Conservation (phyloP, 2,797 vertebrate species). For the Halcyon badia region DNA sequence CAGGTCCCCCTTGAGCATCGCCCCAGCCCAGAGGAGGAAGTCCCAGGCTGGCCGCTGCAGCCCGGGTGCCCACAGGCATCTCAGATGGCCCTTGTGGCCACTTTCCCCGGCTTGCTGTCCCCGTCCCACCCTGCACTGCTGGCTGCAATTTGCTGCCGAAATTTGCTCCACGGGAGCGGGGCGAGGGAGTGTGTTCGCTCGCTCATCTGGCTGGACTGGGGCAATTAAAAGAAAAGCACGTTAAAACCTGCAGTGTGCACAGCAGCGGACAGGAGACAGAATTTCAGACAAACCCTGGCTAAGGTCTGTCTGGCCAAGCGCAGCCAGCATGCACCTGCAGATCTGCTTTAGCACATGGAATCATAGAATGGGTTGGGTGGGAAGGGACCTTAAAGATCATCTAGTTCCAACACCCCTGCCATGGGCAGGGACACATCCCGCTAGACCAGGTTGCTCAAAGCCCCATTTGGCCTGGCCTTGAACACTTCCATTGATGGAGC, state of each 20-base stretch:
- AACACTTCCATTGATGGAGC: background rate
- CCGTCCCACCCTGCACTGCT: background rate
- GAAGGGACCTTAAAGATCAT: background rate
- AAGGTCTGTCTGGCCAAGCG: accelerated
- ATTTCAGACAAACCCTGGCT: accelerated
- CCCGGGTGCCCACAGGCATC: background rate
- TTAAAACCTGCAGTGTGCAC: background rate
- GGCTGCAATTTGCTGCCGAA: background rate
- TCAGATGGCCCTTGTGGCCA: background rate
- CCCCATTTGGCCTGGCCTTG: background rate
- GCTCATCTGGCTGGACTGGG: background rate
- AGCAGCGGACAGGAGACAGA: background rate
- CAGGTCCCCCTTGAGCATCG: background rate
- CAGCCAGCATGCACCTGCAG: background rate
- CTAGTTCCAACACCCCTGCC: background rate
- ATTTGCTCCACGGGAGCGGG: background rate
- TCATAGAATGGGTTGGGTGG: background rate
- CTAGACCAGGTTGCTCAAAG: background rate
- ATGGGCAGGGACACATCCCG: background rate
- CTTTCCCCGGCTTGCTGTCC: background rate
- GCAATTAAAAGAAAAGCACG: background rate
- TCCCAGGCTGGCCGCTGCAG: background rate
- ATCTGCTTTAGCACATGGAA: background rate
- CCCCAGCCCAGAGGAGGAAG: background rate
- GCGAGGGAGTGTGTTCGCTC: background rate